Conservation (phyloP, 2,888 invertebrate genomes). For the Xestia rhomboidea region DNA sequence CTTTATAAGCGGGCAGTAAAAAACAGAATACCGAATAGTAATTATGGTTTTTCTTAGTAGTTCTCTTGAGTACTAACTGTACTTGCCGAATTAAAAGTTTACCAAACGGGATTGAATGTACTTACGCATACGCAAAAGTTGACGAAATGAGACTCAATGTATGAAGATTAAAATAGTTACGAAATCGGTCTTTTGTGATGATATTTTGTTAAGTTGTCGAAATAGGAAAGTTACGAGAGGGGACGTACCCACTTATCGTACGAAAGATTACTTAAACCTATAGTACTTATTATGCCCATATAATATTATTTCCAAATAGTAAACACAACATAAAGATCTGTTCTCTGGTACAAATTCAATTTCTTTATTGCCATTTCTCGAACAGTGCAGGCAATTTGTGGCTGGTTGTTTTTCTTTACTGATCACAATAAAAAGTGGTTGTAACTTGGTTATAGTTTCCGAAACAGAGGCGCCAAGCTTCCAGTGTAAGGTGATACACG, state of each 20-base stretch:
- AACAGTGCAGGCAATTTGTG: constrained; percentile 74
- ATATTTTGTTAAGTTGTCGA: too few species aligned
- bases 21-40: not conserved
- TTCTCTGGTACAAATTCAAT: constrained; percentile 33
- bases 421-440: constrained; percentile 78
- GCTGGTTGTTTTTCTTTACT: constrained; percentile 79
- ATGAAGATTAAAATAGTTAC: too few species aligned
- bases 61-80: too few species aligned
- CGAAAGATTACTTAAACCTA: not conserved
- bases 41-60: too few species aligned
- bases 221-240: too few species aligned
- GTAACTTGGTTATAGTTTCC: constrained; percentile 74
- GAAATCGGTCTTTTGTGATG: too few species aligned
- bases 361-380: constrained; percentile 71
- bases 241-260: constrained; percentile 1
- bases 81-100: too few species aligned
- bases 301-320: constrained; percentile 13
- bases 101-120: too few species aligned
- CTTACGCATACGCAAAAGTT: too few species aligned
- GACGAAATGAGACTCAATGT: too few species aligned
- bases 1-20: constrained; percentile 36
- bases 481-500: constrained; percentile 64
- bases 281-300: constrained; percentile 15
- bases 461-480: constrained; percentile 65
- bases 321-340: constrained; percentile 25